phyloP scores from a whole-genome alignment of 1,140 invertebrate genomes.

The Ceratosolen fusciceps region DNA sequence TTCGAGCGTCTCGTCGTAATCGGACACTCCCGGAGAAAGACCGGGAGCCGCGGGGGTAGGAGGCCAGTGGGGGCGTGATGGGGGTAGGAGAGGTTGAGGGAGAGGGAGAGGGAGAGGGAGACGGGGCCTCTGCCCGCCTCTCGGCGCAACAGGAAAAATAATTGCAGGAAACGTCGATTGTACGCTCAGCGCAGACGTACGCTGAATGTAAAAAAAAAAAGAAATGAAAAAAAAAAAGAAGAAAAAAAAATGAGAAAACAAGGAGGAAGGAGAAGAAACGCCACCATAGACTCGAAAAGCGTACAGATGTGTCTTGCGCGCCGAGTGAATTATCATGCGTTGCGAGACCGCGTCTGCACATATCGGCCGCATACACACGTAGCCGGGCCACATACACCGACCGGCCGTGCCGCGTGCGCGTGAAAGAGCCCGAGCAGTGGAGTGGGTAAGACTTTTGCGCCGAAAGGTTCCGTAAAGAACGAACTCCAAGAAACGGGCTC shows the following conservation, averaged over 20 bases:
- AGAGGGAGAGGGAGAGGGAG: not conserved
- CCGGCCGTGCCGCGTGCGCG: not conserved
- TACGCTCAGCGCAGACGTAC: not conserved
- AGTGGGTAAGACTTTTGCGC: too few species aligned
- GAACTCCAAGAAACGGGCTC: too few species aligned
- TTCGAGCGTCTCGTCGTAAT: not conserved
- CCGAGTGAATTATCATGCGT: constrained; percentile 20
- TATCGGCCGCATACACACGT: not conserved
- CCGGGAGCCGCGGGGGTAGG: not conserved
- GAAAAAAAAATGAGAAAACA: not conserved
- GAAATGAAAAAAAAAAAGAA: not conserved
- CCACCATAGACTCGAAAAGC: not conserved
- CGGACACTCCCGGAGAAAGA: not conserved
- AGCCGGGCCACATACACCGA: not conserved
- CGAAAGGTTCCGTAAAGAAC: too few species aligned
- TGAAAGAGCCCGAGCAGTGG: not conserved
- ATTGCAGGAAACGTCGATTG: constrained; percentile 38
- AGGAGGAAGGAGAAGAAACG: not conserved
- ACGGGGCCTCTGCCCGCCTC: too few species aligned
- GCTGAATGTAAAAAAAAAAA: constrained; percentile 3
- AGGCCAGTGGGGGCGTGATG: too few species aligned
- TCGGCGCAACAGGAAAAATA: constrained; percentile 27
- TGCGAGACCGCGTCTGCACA: not conserved
- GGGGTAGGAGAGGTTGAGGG: not conserved
- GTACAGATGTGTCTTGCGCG: not conserved